Conservation (phyloP, 2,113 vertebrate genomes). For the Leucosticte australis region DNA sequence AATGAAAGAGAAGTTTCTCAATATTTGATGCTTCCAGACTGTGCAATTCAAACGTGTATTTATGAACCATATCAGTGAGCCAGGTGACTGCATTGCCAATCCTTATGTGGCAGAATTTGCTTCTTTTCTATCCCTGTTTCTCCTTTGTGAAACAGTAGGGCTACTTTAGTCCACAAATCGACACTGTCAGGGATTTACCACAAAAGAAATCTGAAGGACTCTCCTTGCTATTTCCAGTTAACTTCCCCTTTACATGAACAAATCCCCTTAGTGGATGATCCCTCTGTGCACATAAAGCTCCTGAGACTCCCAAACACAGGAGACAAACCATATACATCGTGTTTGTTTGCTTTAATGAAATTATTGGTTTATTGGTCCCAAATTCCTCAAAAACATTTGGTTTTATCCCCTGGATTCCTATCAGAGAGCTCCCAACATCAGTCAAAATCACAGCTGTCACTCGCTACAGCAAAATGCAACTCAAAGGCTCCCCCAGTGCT, state of each 20-base stretch:
- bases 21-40: neutral
- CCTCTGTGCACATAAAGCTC: neutral
- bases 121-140: neutral
- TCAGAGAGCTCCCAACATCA: conserved; percentile 24
- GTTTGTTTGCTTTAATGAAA: conserved; percentile 21
- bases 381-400: conserved; percentile 6
- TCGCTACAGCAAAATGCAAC: neutral
- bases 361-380: conserved; percentile 12
- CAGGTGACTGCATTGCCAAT: neutral
- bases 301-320: neutral
- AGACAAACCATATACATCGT: neutral
- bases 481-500: neutral
- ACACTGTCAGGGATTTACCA: neutral
- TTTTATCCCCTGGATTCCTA: conserved; percentile 6
- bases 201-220: neutral
- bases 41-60: neutral
- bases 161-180: neutral
- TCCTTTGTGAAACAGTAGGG: neutral
- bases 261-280: neutral
- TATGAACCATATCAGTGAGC: neutral
- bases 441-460: conserved; percentile 19
- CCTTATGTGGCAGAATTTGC: neutral
- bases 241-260: neutral
- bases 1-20: neutral
- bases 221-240: neutral